Percentiles rank a stretch among this genome's conserved stretches.
phyloP scores from a whole-genome alignment of 2,797 vertebrate genomes.

The Rhodeus uyekii region DNA sequence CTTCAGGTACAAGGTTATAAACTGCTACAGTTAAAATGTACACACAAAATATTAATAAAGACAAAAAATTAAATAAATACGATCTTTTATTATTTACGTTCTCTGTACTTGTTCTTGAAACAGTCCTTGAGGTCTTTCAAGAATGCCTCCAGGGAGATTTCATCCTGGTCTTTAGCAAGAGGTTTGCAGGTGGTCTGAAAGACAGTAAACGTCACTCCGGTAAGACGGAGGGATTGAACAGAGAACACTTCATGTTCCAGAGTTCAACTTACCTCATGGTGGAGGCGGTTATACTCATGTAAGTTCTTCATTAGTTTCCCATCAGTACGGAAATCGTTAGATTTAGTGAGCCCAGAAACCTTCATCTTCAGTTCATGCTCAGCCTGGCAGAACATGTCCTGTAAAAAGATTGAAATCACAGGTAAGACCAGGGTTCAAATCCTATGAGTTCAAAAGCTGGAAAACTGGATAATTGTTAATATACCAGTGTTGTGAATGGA shows the following conservation, averaged over 20 bases:
- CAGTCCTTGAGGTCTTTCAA: rapidly evolving
- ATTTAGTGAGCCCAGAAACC: not conserved
- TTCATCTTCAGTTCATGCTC: not conserved
- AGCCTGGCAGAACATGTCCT: constrained; percentile 72
- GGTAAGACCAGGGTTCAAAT: not conserved
- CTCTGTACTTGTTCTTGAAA: rapidly evolving
- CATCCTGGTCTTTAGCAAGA: rapidly evolving
- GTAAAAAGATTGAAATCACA: constrained; percentile 16
- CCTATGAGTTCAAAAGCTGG: not conserved
- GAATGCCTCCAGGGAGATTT: not conserved
- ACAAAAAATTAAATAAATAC: constrained; percentile 38
- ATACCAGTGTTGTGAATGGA: no score
- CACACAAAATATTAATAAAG: constrained; percentile 56
- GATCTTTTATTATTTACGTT: constrained; percentile 42
- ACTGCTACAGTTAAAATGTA: not conserved
- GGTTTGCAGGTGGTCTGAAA: constrained; percentile 26
- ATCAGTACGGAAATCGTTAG: rapidly evolving
- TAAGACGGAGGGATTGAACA: not conserved
- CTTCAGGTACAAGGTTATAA: not conserved
- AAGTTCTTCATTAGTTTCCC: constrained; percentile 31
- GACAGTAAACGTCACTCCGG: not conserved
- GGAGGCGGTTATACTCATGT: rapidly evolving
- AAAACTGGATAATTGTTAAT: not conserved
- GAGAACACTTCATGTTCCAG: not conserved
- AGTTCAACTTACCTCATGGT: constrained; percentile 16